Evolutionary conservation across 2,888 invertebrate species (phyloP), one percentile per base, ranked within the genome.

Genomic region (Heteromurus nitidus): DNA sequence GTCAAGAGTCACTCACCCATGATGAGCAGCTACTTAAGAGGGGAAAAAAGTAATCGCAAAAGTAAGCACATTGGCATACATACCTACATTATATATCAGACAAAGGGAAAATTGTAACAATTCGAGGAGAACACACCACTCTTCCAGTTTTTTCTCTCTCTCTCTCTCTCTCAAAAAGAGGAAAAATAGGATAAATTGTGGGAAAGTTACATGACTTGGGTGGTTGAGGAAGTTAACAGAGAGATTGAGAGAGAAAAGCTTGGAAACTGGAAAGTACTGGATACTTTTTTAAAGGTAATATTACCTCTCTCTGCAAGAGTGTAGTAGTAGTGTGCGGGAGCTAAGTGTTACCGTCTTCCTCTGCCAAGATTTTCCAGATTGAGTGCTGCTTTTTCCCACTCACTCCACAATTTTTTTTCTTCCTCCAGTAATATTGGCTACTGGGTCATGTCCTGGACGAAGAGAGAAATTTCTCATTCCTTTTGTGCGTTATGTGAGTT

Each of bases 161-260:
- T 36, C 13, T 3, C 47, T 47, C n/a, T 47, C 28, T 16, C n/a
- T 58, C 58, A 20, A 28, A n/a, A 28, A 50, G 47, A 31, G 53
- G 28, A 20, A 28, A n/a, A 28, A 50, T 31, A 31, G 53, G 28
- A 26, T 24, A 44, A 31, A 36, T 73, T 60, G 64, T 74, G 53
- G 62, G 44, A 60, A 65, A 62, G 60, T 18, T 69, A 77, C 69
- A 77, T 69, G 77, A 77, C 60, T 77, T 69, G 77, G 77, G 77
- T 62, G 77, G 77, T 50, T 42, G 62, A 60, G 28, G 20, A 28
- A 28, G 58, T 53, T 28, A 16, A 28, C n/a, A n/a, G n/a, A n/a
- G n/a, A n/a, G n/a, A n/a, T n/a, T n/a, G n/a, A n/a, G n/a, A n/a
- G n/a, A 47, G 47, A 26, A 58, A 58, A 58, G 28, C 58, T 1